A percentile compares a stretch with the other conserved stretches of the same genome.
These are phyloP conservation scores for Hycleus cichorii DNA, from an alignment of 1,140 invertebrate species.

Conservation along the genomic window DNA sequence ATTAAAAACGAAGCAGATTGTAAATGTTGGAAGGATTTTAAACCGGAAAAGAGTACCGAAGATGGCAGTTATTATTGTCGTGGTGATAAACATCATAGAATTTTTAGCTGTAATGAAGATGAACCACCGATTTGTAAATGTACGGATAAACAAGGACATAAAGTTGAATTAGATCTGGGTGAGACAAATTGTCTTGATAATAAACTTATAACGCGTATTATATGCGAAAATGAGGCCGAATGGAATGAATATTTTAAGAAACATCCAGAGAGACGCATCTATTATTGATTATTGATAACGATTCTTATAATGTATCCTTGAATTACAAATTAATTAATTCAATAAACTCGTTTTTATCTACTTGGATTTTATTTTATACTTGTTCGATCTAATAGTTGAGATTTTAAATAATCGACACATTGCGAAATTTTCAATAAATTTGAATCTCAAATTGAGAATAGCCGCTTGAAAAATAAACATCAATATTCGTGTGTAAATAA, in stretches of 20 bases:
- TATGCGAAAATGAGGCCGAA: conserved; percentile 4
- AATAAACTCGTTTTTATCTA: too few relatives aligned
- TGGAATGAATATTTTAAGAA: conserved; percentile 10
- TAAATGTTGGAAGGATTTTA: conserved; percentile 22
- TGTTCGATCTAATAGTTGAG: too few relatives aligned
- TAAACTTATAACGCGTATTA: neutral
- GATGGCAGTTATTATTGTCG: conserved; percentile 6
- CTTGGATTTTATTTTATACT: too few relatives aligned
- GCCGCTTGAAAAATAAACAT: too few relatives aligned
- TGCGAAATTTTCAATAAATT: too few relatives aligned
- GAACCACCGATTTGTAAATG: conserved; percentile 17
- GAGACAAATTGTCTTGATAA: conserved; percentile 15
- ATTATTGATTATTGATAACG: neutral
- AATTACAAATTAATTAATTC: too few relatives aligned
- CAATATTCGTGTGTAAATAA: too few relatives aligned
- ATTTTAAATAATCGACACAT: too few relatives aligned
- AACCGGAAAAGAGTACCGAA: conserved; percentile 6
- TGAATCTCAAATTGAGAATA: too few relatives aligned
- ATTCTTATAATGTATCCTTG: too few relatives aligned
- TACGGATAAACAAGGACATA: conserved; percentile 8
- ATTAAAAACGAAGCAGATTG: neutral
- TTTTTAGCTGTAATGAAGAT: conserved; percentile 20
- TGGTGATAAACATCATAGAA: conserved; percentile 17
- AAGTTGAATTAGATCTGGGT: conserved; percentile 17
- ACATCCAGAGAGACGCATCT: conserved; percentile 5